Base-by-base conservation (phyloP, 2,888 invertebrate species). In the Cantharis rufa region DNA sequence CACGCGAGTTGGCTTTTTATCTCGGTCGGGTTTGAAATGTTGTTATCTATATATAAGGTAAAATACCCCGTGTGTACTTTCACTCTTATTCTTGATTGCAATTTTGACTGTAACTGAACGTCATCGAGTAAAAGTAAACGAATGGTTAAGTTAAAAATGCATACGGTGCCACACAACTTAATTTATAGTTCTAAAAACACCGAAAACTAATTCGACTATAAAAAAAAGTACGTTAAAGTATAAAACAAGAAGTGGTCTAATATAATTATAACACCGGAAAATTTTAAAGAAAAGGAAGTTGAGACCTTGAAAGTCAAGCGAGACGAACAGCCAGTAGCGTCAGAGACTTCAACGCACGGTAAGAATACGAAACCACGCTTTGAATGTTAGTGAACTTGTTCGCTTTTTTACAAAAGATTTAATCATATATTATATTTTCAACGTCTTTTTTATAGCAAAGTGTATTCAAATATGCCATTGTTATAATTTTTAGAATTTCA, bases 221-320 rank as follows among this genome's bases (percentile, higher is more conserved):
- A 48, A 48, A 32, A 28, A 48, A 48, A n/a, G 48, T 48, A 48
- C 48, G 48, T 48, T 48, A 48, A 48, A 48, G 1, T n/a, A 48
- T 7, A 48, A 48, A 48, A 18, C n/a, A 48, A 48, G 48, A 48
- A 48, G 48, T 48, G 48, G 48, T 48, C 48, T 48, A 48, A 48
- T 48, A 48, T 48, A 48, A 48, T 48, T 48, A 48, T 48, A 48
- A 48, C 48, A 48, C 48, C 48, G 48, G 48, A 48, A 48, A 48
- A 48, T 48, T 48, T 48, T 48, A 48, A 48, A 66, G 24, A 66
- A 66, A 66, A 66, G 64, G 64, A 66, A 66, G 24, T 66, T 66
- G 64, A 66, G 64, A 66, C 64, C 64, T 66, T 66, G 64, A 66
- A 66, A 66, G 64, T 66, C 64, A 66, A 66, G 64, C 64, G 64